phyloP scores from a whole-genome alignment of 2,888 invertebrate species.

The Chrysina gloriosa region DNA sequence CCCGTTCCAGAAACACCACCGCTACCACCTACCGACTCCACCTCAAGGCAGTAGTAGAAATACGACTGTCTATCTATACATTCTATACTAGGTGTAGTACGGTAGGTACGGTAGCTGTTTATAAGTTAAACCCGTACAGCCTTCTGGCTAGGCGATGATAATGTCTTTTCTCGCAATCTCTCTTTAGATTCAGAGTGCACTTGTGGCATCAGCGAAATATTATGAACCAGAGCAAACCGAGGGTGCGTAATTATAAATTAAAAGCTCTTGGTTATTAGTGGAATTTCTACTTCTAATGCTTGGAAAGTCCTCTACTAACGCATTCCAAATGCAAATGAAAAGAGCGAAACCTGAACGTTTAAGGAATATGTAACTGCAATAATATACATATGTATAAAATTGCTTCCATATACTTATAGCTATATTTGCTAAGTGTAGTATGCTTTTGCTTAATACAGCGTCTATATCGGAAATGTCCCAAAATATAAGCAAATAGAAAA shows the following conservation, averaged over 20 bases:
- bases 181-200: not conserved
- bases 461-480: no score
- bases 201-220: not conserved
- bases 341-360: no score
- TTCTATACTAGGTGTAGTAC: not conserved
- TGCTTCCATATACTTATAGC: no score
- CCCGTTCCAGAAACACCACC: not conserved
- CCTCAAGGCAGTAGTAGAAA: slow-evolving; percentile 7
- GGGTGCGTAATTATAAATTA: slow-evolving; percentile 13
- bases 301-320: no score
- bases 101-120: not conserved
- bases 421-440: no score
- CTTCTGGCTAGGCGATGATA: not conserved
- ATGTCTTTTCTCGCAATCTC: slow-evolving; percentile 8
- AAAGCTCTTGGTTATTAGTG: slow-evolving; percentile 2
- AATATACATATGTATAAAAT: no score
- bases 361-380: no score
- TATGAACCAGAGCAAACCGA: slow-evolving; percentile 1
- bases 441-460: no score
- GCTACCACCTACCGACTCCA: not conserved
- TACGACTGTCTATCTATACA: slow-evolving; percentile 4
- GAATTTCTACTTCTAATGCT: no score
- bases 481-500: no score
- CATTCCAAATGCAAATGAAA: no score
- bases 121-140: not conserved